Evolutionary conservation across 2,797 vertebrate species (phyloP), one percentile per base, ranked within the genome.

Genomic region (Siniperca obscura): DNA sequence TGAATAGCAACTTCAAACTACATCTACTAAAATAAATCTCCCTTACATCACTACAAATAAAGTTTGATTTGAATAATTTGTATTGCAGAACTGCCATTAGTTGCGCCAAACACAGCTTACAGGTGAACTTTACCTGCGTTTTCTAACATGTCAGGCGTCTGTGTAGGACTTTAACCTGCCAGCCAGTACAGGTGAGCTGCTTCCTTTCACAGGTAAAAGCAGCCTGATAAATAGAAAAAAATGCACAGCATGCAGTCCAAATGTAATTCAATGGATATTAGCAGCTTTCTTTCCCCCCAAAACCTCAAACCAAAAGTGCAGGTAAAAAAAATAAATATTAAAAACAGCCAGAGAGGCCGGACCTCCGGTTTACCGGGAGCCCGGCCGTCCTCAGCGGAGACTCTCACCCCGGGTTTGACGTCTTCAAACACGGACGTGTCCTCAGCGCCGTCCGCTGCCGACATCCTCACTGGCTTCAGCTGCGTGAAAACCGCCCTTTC

Each of bases 361-460:
- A 34, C 91, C 91, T 8, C 76, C 52, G 57, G 52, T 50, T 38
- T 25, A 2, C 22, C 30, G 7, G 38, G 8, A 52, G 59, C 16
- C 67, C 57, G 42, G 44, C 44, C n/a, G 19, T 7, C 40, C 56
- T 3, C 86, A 42, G 65, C 82, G 74, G 84, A 68, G 73, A 92
- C 70, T 91, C 96, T 96, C 84, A 95, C 83, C 59, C 83, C 89
- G 61, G 95, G 93, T 87, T 98, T 98, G 92, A 97, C 96, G 95
- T 98, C 97, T 91, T 97, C 97, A 38, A 98, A 98, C 86, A 98
- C 97, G 0, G 96, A 93, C 70, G 91, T 22, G 73, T 98, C 97
- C 85, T 98, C 97, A 0, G 77, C 76, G 1, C 94, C 90, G 48
- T 97, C 97, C 78, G 93, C 93, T 82, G 92, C 94, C 3, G 96